A percentile compares a stretch with the other conserved stretches of the same genome.
Evolutionary conservation across 2,113 vertebrate species (phyloP).

Genomic region (Myanophis thanlyinensis): DNA sequence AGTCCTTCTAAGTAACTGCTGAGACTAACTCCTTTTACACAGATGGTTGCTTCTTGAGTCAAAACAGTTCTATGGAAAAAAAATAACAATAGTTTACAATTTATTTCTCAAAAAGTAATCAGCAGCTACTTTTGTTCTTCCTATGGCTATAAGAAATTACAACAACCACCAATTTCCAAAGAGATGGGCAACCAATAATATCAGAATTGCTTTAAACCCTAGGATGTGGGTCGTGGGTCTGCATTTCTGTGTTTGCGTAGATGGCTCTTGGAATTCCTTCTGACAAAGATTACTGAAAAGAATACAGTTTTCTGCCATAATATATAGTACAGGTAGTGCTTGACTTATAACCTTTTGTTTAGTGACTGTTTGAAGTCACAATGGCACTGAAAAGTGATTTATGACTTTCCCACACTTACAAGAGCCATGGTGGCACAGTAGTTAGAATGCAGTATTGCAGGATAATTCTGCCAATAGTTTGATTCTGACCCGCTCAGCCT

Average conservation of each 20-base stretch:
- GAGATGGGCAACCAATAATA: neutral
- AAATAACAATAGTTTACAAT: neutral
- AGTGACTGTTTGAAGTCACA: neutral
- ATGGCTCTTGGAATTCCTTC: neutral
- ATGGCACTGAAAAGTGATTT: neutral
- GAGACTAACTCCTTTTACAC: conserved; percentile 94
- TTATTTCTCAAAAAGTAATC: neutral
- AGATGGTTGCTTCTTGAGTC: conserved; percentile 96
- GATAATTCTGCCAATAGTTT: neutral
- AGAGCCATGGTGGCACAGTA: neutral
- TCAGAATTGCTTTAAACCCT: neutral
- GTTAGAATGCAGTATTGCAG: neutral
- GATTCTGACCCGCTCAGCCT: neutral
- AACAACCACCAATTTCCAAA: neutral
- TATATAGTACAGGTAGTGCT: neutral
- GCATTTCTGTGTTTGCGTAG: neutral
- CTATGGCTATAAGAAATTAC: neutral
- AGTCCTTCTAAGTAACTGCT: conserved; percentile 95
- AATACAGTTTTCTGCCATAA: neutral
- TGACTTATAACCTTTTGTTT: neutral
- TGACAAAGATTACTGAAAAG: neutral
- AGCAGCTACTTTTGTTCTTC: neutral
- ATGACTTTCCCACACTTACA: neutral
- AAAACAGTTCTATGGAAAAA: conserved; percentile 82
- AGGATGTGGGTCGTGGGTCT: neutral